Evolutionary conservation across 1,140 invertebrate genomes (phyloP), one percentile per base, ranked within the genome.

Genomic region (Melanaphis sacchari): DNA sequence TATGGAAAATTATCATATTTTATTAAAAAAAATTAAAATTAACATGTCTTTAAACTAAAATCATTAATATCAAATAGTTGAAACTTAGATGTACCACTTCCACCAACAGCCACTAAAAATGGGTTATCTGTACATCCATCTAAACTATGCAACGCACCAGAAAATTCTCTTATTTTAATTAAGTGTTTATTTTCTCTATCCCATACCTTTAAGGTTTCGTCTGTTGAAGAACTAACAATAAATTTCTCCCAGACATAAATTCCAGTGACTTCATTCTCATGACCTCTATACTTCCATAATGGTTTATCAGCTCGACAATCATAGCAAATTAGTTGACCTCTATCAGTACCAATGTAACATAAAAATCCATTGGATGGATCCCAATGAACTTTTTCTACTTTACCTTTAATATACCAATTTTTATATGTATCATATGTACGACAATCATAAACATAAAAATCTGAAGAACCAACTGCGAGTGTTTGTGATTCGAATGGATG

Each of bases 371-470:
- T 96, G 93, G 96, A 96, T 91, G 95, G 95, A 95, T 99, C 97
- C 99, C 99, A 99, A 0, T 96, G 94, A n/a, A 98, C 96, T 94
- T 97, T 97, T 96, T 99, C 99, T 52, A 99, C 97, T 96, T 99
- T 98, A 38, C 97, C 97, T 49, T 96, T 95, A 22, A 97, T 95
- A 89, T 95, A 93, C 98, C 98, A 99, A 3, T 95, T 96, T 95
- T 97, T 97, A 94, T 96, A 95, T 76, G 95, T 95, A 93, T 96
- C 96, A 38, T 97, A 95, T 93, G 96, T 95, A 94, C 97, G 96
- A 95, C 98, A 98, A 95, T 99, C 98, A 91, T 93, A 95, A 97
- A 97, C 81, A 98, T 95, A 95, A 96, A 96, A 18, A 97, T 97
- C 96, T 94, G 96, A 96, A 93, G 96, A 96, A 82, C 98, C 99